Percentiles rank a stretch among this genome's conserved stretches.
Conservation (phyloP, 2,888 invertebrate genomes). For the Nipponacmea schrenckii region DNA sequence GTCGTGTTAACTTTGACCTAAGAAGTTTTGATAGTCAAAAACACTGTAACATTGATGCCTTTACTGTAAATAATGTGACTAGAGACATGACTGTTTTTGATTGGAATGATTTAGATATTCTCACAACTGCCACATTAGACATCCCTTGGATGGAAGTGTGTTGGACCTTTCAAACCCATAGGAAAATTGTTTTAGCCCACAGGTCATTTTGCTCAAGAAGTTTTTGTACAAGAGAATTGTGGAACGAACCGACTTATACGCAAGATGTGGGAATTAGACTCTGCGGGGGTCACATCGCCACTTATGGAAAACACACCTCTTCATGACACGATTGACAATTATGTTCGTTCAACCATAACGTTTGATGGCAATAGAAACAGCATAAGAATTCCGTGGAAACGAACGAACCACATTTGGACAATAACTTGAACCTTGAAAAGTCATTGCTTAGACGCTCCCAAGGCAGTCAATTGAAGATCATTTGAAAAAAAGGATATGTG, state of each 20-base stretch:
- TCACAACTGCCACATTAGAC: too few species aligned
- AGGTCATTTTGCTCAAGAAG: not conserved
- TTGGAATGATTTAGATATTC: too few species aligned
- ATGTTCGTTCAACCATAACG: not conserved
- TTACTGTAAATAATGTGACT: too few species aligned
- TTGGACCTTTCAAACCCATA: not conserved
- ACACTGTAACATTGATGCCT: too few species aligned
- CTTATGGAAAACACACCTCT: not conserved
- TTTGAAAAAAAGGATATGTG: not conserved
- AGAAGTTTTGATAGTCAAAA: too few species aligned
- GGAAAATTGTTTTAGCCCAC: not conserved
- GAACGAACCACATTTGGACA: not conserved
- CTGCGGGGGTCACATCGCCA: not conserved
- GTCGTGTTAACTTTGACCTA: too few species aligned
- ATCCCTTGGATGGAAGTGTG: slow-evolving; percentile 19
- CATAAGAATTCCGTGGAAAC: not conserved
- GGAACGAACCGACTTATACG: not conserved
- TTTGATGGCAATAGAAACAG: not conserved
- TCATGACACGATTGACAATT: not conserved
- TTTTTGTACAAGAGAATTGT: not conserved
- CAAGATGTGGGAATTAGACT: not conserved
- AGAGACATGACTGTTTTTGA: too few species aligned
- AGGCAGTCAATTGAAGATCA: not conserved
- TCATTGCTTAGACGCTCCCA: not conserved
- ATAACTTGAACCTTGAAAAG: slow-evolving; percentile 1